Conservation (phyloP, 2,888 invertebrate genomes). For the Cantharis nigra region DNA sequence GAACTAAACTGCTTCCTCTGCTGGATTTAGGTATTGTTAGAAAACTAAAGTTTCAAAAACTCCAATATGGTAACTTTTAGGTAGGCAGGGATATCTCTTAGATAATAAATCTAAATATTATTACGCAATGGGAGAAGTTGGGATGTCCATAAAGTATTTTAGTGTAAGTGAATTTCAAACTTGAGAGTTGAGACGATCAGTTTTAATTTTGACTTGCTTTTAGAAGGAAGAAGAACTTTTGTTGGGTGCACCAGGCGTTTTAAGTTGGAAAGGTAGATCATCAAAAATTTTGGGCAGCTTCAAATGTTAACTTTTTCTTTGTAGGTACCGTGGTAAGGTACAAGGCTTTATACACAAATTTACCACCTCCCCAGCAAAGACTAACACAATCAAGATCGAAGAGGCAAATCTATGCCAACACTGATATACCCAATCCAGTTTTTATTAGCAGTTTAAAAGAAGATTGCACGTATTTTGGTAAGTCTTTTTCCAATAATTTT, state of each 20-base stretch:
- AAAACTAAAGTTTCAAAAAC: neutral
- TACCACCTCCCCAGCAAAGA: neutral
- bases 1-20: slow-evolving; percentile 50
- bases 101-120: slow-evolving; percentile 37
- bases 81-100: slow-evolving; percentile 23
- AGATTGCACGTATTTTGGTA: slow-evolving; percentile 60
- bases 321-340: slow-evolving; percentile 24
- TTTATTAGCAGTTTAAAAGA: slow-evolving; percentile 51
- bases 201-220: slow-evolving; percentile 35
- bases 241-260: slow-evolving; percentile 62
- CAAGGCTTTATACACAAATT: neutral
- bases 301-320: neutral
- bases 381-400: neutral
- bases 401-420: slow-evolving; percentile 6
- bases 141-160: slow-evolving; percentile 52
- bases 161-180: slow-evolving; percentile 8
- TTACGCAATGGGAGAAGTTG: slow-evolving; percentile 58
- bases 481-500: neutral
- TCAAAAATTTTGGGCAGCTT: neutral
- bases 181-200: neutral
- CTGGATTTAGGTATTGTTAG: slow-evolving; percentile 13
- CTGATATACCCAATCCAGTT: slow-evolving; percentile 54
- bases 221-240: slow-evolving; percentile 52
- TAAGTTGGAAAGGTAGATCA: slow-evolving; percentile 59
- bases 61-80: slow-evolving; percentile 8